Evolutionary conservation across 2,888 invertebrate genomes (phyloP), one percentile per base, ranked within the genome.

Genomic region (Leptopilina drosophilae): DNA sequence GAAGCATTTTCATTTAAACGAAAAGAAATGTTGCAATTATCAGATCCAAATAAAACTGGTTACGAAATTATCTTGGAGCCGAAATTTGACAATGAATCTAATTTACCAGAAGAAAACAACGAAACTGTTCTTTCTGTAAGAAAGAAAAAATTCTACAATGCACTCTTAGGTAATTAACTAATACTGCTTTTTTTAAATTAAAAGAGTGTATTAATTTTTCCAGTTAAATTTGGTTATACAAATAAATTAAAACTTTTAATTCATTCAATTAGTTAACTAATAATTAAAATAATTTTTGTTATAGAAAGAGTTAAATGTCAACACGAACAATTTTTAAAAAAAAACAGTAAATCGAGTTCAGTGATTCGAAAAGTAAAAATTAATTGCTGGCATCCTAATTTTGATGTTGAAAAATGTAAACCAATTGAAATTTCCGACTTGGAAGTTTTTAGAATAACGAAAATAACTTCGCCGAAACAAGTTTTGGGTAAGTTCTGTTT

Each of bases 301-400:
- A 56, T 14, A 64, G 94, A 95, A 79, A 94, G 94, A 79, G 95
- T 96, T 0, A 96, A 96, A 92, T 93, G 94, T 82, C 95, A 95
- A 86, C 97, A 97, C 89, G 93, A 95, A 87, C 95, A 95, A 88
- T 98, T 97, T 90, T 92, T 98, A 66, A 91, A 92, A 53, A 33
- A 12, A 56, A 33, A 5, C 9, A 94, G 93, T 59, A 91, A 98
- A 79, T 95, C 95, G 84, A 95, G 96, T 53, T 97, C 98, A 4
- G 94, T 98, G 92, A 91, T 93, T n/a, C 94, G 95, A 84, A 93
- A 95, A 33, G 73, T 53, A 7, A 95, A 96, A 88, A 92, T 98
- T 66, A 96, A 95, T 5, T 94, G 97, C 76, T 98, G 98, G 98
- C 98, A 98, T 94, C 97, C 98, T 2, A 95, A 95, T 86, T 98